Base-by-base conservation (phyloP, 2,797 vertebrate genomes). In the Poecilia velifera region DNA sequence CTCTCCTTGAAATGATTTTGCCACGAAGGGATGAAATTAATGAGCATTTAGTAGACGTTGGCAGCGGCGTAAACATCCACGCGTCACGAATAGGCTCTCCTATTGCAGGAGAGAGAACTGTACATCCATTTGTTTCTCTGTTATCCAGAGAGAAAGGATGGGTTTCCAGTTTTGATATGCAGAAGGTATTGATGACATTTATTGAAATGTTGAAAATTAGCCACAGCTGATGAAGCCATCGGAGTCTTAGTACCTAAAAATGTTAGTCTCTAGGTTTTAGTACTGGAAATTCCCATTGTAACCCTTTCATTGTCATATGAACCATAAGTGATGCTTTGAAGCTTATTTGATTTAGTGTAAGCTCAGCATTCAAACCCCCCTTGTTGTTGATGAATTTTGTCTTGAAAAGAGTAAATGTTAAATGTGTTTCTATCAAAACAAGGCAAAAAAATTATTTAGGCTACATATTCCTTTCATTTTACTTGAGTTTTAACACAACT, bases 1-100 rank as follows among this genome's bases (percentile, higher is more conserved):
- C 84, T 96, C 94, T 94, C 90, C 92, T 91, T 96, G 96, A 97
- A 98, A 98, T 97, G 93, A 98, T 98, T 98, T 98, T 96, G 97
- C 97, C 97, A 97, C 96, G 96, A 97, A 96, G 97, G 97, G 97
- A 97, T 97, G 96, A 97, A 97, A 94, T 98, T 98, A 99, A 99
- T 99, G 97, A 98, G 97, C 97, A 97, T 99, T 99, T 98, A 98
- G 96, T 92, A 95, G 91, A 91, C 81, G 96, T 49, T 95, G 96
- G 97, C 97, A 94, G 96, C 93, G 97, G 96, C 93, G 96, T 97
- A 98, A 98, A 99, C 97, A 99, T 96, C 95, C 96, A 91, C 96
- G 96, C 95, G 93, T 96, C 95, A 96, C 95, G 96, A 97, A 96
- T 94, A 95, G 90, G 82, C 84, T 84, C 78, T 53, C 83, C 82